Evolutionary conservation across 2,113 vertebrate species (phyloP), one percentile per base, ranked within the genome.

Genomic region (Sinocyclocheilus grahami): DNA sequence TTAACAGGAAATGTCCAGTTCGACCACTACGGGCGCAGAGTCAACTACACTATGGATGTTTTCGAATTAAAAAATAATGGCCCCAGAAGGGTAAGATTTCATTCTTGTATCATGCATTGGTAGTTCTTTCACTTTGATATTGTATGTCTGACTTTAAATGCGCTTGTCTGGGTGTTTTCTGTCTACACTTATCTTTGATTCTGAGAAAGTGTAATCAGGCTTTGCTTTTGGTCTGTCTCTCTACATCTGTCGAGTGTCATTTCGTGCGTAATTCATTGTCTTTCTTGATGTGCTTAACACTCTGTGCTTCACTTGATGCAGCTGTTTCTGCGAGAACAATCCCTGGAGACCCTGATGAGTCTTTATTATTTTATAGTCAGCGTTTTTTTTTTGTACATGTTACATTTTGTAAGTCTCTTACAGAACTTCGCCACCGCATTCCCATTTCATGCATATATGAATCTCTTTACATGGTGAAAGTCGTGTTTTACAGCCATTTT

Each of bases 31-130:
- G 98, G 98, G 85, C 96, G 98, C 74, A 95, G 98, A 93, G 97
- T 99, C 89, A 99, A 99, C 93, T 99, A 97, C 91, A 98, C 97
- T 18, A 99, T 99, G 97, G 97, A 99, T 92, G 97, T 99, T 87
- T 98, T 99, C 94, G 98, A 99, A 88, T 93, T 99, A 91, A 99
- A 99, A 94, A 97, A 93, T 91, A 97, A 97, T 0, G 98, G 98
- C 84, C 97, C 97, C 37, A 91, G 97, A 89, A 96, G 97, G 96
- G 98, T 99, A 92, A 84, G 81, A 92, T 55, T 12, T 24, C 58
- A 53, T 65, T 71, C 33, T 14, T 67, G 5, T 24, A 8, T 46
- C 58, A 24, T 16, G 18, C 24, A 55, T 55, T 55, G 14, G 22
- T 53, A 30, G 51, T 18, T 27, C 22, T 13, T 51, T 22, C 14